phyloP scores from a whole-genome alignment of 2,888 invertebrate genomes.

The Machimus rusticus region DNA sequence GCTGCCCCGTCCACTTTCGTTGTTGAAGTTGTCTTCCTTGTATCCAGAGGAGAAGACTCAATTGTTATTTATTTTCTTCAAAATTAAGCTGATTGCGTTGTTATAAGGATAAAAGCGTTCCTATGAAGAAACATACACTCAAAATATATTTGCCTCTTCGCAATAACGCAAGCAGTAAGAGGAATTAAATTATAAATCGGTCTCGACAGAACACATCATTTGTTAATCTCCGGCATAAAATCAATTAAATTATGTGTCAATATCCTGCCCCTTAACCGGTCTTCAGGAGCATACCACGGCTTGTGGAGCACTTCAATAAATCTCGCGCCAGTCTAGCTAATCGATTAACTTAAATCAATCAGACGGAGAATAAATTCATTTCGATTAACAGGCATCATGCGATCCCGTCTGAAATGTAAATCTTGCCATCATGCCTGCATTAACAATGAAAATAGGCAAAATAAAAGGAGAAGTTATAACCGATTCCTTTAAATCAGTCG shows the following conservation, averaged over 20 bases:
- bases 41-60: not conserved
- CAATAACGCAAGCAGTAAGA: not conserved
- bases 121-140: not conserved
- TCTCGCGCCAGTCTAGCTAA: not conserved
- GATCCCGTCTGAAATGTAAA: not conserved
- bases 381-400: not conserved
- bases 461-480: not conserved
- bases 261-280: not conserved
- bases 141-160: not conserved
- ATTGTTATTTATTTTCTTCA: not conserved
- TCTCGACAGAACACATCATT: not conserved
- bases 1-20: not conserved
- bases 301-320: not conserved
- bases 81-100: not conserved
- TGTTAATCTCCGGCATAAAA: not conserved
- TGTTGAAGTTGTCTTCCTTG: not conserved
- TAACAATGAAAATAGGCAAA: not conserved
- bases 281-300: not conserved
- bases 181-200: not conserved
- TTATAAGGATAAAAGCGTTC: not conserved
- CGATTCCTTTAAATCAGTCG: not conserved
- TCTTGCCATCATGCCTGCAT: not conserved
- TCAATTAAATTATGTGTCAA: not conserved
- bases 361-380: not conserved
- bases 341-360: conserved; percentile 17